A percentile compares a stretch with the other conserved stretches of the same genome.
phyloP scores from a whole-genome alignment of 30 jellyfish, hydroid and myxozoan species.

The Catostylus mosaicus region DNA sequence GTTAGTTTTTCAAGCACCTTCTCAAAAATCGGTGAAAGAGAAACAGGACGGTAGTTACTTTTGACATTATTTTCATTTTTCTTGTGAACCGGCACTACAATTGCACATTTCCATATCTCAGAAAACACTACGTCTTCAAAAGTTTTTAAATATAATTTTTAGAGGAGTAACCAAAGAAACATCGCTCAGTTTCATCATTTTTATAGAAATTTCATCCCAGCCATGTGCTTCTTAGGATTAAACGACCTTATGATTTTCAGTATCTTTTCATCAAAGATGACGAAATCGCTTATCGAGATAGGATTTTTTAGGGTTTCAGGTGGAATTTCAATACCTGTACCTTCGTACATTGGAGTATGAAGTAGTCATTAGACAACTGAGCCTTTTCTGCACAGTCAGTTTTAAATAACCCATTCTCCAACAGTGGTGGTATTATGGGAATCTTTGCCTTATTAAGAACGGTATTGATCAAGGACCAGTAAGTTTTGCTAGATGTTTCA shows the following conservation, averaged over 20 bases:
- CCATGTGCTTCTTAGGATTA: constrained; percentile 1
- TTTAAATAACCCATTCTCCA: constrained; percentile 41
- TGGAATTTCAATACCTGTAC: constrained; percentile 52
- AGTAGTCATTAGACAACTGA: constrained; percentile 46
- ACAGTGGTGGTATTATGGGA: constrained; percentile 52
- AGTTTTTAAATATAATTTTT: not conserved
- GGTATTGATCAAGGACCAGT: constrained; percentile 56
- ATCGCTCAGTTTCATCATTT: constrained; percentile 1
- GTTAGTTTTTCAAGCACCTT: not conserved
- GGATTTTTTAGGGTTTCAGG: constrained; percentile 1
- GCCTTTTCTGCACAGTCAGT: constrained; percentile 47
- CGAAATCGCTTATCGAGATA: not conserved
- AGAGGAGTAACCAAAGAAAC: not conserved
- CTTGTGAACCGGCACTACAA: not conserved
- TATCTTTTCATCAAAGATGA: constrained; percentile 5
- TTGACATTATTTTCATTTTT: not conserved
- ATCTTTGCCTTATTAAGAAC: constrained; percentile 51
- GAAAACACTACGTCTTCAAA: not conserved
- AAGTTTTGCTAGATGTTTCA: constrained; percentile 29
- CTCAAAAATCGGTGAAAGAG: not conserved
- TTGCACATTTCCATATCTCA: not conserved
- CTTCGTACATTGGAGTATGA: constrained; percentile 55
- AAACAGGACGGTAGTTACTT: not conserved
- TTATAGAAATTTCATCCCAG: no score
- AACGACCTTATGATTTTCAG: constrained; percentile 21